Base-by-base conservation (phyloP, 2,113 vertebrate species). In the Hystrix cristata region DNA sequence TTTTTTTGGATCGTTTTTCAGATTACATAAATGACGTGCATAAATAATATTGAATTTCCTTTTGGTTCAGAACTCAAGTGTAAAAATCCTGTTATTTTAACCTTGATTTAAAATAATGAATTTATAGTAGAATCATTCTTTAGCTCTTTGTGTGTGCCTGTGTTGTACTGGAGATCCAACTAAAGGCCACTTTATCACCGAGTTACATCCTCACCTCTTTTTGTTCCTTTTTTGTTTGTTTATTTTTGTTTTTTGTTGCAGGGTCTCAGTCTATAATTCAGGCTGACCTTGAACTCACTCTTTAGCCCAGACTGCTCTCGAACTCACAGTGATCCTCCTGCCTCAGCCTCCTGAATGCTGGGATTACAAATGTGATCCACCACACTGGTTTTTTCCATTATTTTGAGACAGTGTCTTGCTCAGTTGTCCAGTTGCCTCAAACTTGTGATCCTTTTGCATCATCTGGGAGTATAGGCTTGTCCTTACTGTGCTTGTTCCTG, bases 61-160 rank as follows among this genome's bases (percentile, higher is more conserved):
- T 86, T 94, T 94, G 34, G 19, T 93, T 92, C 92, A 87, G 57
- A 94, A 74, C 55, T 76, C 16, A 86, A 92, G n/a, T 48, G 3
- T 4, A 90, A 31, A 96, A 85, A 80, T 96, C 19, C 19, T 91
- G 0, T 88, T 87, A 79, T 53, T 94, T 96, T 85, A 18, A 80
- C 87, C 67, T 25, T 90, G 83, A 93, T 74, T 87, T 89, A 43
- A 74, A 65, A 5, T 79, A 29, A 74, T 86, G 29, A 60, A 31
- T 90, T 46, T 82, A 51, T 95, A 60, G 34, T 62, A 69, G 59
- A 57, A 38, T 80, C n/a, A 57, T 89, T 74, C 57, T 92, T 94
- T 93, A 91, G 67, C 15, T 34, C 0, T 43, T 76, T 72, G 10
- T 34, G 29, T 79, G 48, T n/a, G 46, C 53, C 48, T 53, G 46